These are phyloP conservation scores for Athrips mouffetella DNA, from an alignment of 2,888 invertebrate genomes.

Conservation along the genomic window DNA sequence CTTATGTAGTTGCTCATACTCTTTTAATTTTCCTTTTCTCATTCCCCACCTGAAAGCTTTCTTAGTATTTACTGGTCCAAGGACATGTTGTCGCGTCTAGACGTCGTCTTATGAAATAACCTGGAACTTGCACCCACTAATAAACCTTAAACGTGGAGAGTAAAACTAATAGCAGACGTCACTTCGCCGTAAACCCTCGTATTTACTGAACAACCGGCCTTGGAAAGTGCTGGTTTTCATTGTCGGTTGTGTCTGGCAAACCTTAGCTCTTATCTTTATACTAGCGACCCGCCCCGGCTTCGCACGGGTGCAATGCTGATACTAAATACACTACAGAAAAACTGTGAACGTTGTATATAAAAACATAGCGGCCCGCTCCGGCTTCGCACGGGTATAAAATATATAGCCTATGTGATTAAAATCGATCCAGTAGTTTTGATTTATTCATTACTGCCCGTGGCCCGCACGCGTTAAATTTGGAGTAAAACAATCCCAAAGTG, in stretches of 20 bases:
- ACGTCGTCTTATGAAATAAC: conserved; percentile 70
- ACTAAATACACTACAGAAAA: too few species aligned
- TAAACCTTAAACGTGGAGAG: conserved; percentile 68
- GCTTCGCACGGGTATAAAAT: too few species aligned
- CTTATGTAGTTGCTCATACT: too few species aligned
- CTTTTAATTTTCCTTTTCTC: neutral
- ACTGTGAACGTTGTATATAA: neutral
- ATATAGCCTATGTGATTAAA: too few species aligned
- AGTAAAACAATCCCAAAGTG: too few species aligned
- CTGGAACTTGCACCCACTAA: conserved; percentile 67
- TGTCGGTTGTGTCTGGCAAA: too few species aligned
- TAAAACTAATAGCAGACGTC: conserved; percentile 72
- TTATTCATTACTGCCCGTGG: too few species aligned
- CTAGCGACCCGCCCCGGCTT: too few species aligned
- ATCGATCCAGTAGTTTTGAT: too few species aligned
- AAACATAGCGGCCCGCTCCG: neutral
- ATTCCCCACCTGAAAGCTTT: neutral
- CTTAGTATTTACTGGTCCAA: neutral
- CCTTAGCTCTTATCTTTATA: too few species aligned
- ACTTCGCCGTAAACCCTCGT: conserved; percentile 65
- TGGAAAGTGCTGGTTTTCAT: conserved; percentile 29
- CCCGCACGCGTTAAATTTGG: too few species aligned
- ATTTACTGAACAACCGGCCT: conserved; percentile 49
- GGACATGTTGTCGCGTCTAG: conserved; percentile 49
- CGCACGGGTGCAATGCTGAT: too few species aligned